Conservation (phyloP, 2,113 vertebrate species). For the Etia nguti region DNA sequence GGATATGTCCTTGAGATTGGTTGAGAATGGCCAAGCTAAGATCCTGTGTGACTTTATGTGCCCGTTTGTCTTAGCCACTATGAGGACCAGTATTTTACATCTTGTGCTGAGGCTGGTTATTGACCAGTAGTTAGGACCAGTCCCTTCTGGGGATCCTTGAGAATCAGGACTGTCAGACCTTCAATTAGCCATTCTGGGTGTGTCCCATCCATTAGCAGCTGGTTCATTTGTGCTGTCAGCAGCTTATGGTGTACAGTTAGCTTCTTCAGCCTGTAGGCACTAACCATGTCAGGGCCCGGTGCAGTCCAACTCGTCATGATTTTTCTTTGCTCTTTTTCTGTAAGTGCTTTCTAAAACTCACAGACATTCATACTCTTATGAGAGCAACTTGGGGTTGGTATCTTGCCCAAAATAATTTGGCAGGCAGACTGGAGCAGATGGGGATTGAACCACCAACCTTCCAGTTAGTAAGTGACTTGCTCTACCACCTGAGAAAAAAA, state of each 20-base stretch:
- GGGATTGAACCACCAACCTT: background rate
- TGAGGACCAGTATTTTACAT: background rate
- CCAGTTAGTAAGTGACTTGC: accelerated
- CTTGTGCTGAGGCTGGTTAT: background rate
- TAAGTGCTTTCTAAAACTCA: background rate
- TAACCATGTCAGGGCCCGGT: background rate
- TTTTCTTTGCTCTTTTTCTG: background rate
- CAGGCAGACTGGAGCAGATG: background rate
- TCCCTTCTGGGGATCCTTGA: background rate
- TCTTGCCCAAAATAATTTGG: background rate
- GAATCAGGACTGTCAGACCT: background rate
- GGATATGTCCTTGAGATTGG: background rate
- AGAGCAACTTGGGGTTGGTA: background rate
- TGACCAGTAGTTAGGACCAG: background rate
- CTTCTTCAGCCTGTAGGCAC: background rate
- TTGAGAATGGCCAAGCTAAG: background rate
- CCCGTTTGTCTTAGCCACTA: background rate
- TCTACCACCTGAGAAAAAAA: background rate
- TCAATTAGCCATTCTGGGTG: background rate
- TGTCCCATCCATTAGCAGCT: background rate
- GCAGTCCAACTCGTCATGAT: background rate
- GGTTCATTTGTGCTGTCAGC: background rate
- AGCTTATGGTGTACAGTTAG: background rate
- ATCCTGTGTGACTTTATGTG: background rate
- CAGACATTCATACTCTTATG: background rate